Evolutionary conservation across 2,797 vertebrate species (phyloP).

Genomic region (Myotis findleyi): DNA sequence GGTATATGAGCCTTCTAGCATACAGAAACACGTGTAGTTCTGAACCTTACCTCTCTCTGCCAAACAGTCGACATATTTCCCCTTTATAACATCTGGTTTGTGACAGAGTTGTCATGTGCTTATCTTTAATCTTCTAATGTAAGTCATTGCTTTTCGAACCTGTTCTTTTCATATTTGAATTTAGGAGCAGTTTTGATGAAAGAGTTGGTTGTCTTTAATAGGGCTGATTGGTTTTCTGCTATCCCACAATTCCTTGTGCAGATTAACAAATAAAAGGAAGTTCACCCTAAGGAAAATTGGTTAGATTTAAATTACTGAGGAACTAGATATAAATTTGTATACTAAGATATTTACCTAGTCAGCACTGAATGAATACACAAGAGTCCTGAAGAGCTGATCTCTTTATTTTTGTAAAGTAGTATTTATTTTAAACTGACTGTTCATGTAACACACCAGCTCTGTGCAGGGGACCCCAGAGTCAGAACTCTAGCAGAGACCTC

Average conservation of each 20-base stretch:
- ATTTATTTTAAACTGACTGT: conserved; percentile 27
- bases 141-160: background rate
- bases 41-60: background rate
- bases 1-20: background rate
- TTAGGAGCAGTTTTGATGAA: conserved; percentile 34
- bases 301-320: conserved; percentile 41
- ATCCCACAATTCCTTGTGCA: background rate
- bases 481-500: background rate
- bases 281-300: conserved; percentile 24
- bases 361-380: background rate
- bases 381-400: background rate
- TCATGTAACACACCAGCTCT: background rate
- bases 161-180: conserved; percentile 17
- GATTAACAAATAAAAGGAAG: conserved; percentile 15
- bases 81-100: background rate
- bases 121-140: background rate
- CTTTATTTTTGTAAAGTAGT: conserved; percentile 29
- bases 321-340: background rate
- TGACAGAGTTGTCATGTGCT: background rate
- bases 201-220: background rate
- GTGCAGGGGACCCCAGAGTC: background rate
- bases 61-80: background rate
- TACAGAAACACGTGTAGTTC: background rate
- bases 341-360: background rate
- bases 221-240: conserved; percentile 26